Conservation (phyloP, 2,888 invertebrate species). For the Cheilosia grossa region DNA sequence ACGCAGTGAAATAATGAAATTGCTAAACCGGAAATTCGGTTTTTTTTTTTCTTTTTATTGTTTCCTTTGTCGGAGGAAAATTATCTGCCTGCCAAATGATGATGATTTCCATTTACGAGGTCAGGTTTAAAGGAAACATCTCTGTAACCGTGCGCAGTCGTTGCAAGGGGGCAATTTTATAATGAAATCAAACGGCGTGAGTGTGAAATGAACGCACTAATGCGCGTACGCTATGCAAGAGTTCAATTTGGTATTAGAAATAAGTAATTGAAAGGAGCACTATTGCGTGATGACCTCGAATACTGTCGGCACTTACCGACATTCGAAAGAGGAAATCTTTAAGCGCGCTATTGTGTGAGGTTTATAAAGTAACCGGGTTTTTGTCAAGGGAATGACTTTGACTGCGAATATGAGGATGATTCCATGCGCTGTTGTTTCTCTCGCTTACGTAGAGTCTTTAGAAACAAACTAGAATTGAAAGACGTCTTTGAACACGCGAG, state of each 20-base stretch:
- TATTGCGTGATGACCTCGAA: slow-evolving; percentile 6
- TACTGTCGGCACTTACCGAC: background rate
- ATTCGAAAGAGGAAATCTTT: no score
- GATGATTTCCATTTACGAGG: slow-evolving; percentile 28
- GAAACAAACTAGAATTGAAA: no score
- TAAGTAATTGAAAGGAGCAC: background rate
- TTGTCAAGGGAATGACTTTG: no score
- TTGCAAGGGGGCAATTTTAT: background rate
- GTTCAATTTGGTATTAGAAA: slow-evolving; percentile 13
- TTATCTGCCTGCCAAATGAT: slow-evolving; percentile 22
- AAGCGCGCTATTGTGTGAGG: no score
- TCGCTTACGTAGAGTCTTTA: no score
- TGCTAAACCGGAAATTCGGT: slow-evolving; percentile 47
- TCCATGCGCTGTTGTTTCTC: no score
- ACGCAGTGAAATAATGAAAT: slow-evolving; percentile 19
- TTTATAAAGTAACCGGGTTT: no score
- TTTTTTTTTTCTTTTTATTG: slow-evolving; percentile 6
- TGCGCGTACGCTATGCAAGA: background rate
- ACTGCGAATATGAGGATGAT: no score
- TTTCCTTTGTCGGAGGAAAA: slow-evolving; percentile 16
- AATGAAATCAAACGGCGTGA: slow-evolving; percentile 38
- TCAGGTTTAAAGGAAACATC: slow-evolving; percentile 38
- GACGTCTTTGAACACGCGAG: no score
- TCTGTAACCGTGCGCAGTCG: background rate
- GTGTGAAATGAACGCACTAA: slow-evolving; percentile 12